These are phyloP conservation scores for Zaprionus bogoriensis DNA, from an alignment of 2,888 invertebrate species.

Conservation along the genomic window DNA sequence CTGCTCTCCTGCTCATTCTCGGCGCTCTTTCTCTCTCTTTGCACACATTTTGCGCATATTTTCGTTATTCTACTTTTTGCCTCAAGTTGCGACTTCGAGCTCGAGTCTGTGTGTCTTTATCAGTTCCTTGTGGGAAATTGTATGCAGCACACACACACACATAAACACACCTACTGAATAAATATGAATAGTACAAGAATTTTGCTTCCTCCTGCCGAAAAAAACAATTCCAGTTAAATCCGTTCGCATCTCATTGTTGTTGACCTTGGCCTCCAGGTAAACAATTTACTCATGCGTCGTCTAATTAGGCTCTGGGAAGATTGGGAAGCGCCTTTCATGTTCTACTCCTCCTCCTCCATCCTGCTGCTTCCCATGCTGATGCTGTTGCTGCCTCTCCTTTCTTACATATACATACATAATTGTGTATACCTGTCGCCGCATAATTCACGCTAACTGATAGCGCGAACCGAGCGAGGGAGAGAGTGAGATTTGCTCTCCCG, in stretches of 20 bases:
- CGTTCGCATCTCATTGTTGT: conserved; percentile 58
- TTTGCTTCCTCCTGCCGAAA: conserved; percentile 39
- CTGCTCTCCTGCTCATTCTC: too few species aligned
- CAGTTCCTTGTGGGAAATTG: conserved; percentile 72
- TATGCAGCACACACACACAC: conserved; percentile 19
- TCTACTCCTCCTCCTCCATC: conserved; percentile 23
- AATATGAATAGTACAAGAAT: conserved; percentile 28
- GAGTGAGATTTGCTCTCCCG: too few species aligned
- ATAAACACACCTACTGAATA: conserved; percentile 16
- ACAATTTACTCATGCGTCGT: conserved; percentile 58
- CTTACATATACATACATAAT: conserved; percentile 20
- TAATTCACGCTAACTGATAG: conserved; percentile 42
- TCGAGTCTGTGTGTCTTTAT: conserved; percentile 34
- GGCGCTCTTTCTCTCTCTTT: conserved; percentile 46
- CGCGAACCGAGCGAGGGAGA: background rate
- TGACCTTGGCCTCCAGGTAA: conserved; percentile 71
- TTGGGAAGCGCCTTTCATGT: conserved; percentile 48
- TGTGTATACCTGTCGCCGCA: conserved; percentile 55
- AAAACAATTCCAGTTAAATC: conserved; percentile 68
- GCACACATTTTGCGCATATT: conserved; percentile 68
- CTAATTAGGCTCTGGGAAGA: conserved; percentile 60
- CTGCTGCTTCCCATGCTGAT: background rate
- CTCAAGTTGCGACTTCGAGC: conserved; percentile 51
- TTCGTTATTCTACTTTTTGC: conserved; percentile 40
- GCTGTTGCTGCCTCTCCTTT: background rate